Conservation (phyloP, 2,797 vertebrate genomes). For the Acomys russatus region DNA sequence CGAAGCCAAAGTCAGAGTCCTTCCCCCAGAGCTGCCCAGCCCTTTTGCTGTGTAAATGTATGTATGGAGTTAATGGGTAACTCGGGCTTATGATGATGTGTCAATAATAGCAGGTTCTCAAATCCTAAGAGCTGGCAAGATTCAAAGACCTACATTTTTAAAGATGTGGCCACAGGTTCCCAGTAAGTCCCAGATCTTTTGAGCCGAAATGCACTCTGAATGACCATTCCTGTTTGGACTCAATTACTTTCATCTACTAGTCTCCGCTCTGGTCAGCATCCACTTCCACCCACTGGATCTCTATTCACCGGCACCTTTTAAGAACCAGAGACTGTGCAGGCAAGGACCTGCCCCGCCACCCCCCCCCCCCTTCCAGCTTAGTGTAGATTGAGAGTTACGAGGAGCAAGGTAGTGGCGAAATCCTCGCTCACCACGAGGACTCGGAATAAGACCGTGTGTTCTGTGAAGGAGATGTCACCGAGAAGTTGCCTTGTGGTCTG, state of each 20-base stretch:
- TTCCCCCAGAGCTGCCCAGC: neutral
- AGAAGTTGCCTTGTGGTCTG: neutral
- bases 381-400: neutral
- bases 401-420: neutral
- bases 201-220: neutral
- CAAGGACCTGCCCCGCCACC: neutral
- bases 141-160: conserved; percentile 45
- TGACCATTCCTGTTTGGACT: neutral
- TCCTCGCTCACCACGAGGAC: neutral
- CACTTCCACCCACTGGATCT: neutral
- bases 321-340: neutral
- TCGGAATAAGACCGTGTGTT: neutral
- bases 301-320: neutral
- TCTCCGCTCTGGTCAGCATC: neutral
- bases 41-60: conserved; percentile 11
- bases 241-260: conserved; percentile 12
- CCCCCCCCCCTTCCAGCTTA: neutral
- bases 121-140: neutral
- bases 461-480: neutral
- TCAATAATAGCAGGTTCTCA: conserved; percentile 26
- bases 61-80: conserved; percentile 66
- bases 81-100: conserved; percentile 50
- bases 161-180: neutral
- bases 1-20: neutral
- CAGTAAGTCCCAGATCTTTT: neutral